These are phyloP conservation scores for Myiotriccus ornatus DNA, from an alignment of 2,797 vertebrate genomes.

Conservation along the genomic window DNA sequence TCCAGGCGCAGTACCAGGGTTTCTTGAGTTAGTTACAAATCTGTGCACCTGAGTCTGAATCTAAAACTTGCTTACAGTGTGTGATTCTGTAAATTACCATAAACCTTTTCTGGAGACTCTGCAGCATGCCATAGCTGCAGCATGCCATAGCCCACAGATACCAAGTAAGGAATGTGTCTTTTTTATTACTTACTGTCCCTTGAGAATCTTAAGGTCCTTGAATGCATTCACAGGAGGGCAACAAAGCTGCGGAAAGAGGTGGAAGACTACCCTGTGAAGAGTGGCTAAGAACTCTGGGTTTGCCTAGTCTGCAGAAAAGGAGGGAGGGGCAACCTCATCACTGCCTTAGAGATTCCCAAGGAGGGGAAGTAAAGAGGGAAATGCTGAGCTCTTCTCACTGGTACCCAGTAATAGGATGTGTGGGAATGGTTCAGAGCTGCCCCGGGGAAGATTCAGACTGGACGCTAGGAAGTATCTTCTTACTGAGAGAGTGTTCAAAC, in stretches of 20 bases:
- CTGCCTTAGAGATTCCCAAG: not conserved
- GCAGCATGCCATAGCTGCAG: not conserved
- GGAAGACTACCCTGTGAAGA: not conserved
- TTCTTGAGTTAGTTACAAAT: not conserved
- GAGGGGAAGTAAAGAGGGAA: not conserved
- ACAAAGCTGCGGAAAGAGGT: not conserved
- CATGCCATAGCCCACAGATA: not conserved
- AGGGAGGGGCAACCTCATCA: not conserved
- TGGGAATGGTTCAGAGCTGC: not conserved
- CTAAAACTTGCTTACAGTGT: not conserved
- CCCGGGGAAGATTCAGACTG: not conserved
- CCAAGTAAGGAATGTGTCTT: not conserved
- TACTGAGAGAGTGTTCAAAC: not conserved
- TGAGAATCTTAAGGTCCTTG: not conserved
- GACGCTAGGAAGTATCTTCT: not conserved
- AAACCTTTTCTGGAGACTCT: not conserved
- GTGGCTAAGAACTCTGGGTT: not conserved
- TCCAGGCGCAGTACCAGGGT: not conserved
- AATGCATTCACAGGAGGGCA: not conserved
- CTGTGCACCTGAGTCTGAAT: not conserved
- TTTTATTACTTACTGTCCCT: not conserved
- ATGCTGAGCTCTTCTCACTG: not conserved
- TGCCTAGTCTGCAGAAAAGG: not conserved
- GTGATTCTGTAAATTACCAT: not conserved
- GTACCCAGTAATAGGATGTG: accelerated